Conservation (phyloP, 2,888 invertebrate genomes). For the Tiphia femorata region DNA sequence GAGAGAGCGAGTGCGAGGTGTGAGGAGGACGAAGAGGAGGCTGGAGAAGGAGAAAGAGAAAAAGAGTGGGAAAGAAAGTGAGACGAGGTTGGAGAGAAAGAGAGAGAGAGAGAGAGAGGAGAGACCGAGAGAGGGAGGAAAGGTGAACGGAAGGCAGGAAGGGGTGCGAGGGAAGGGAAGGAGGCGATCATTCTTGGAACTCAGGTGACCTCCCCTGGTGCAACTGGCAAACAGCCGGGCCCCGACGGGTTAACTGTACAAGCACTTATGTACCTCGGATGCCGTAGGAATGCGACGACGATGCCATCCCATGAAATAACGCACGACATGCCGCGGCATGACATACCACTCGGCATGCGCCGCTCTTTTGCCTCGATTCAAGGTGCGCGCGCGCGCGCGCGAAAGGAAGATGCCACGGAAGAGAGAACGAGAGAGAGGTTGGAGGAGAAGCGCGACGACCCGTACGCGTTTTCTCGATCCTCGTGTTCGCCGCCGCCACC, state of each 20-base stretch:
- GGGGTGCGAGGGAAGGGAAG: slow-evolving; percentile 12
- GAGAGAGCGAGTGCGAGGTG: too few relatives aligned
- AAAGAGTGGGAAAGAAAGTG: not conserved
- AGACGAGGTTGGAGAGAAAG: not conserved
- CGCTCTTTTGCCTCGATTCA: slow-evolving; percentile 8
- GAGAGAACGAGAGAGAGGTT: slow-evolving; percentile 10
- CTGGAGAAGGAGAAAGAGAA: slow-evolving; percentile 7
- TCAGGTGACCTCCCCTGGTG: slow-evolving; percentile 57
- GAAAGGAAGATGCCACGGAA: not conserved
- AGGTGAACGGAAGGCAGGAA: slow-evolving; percentile 20
- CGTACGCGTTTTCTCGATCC: not conserved
- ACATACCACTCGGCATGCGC: slow-evolving; percentile 39
- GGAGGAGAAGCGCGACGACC: not conserved
- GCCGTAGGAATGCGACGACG: slow-evolving; percentile 53
- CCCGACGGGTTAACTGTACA: slow-evolving; percentile 61
- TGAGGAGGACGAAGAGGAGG: not conserved
- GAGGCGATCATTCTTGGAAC: slow-evolving; percentile 53
- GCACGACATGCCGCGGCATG: slow-evolving; percentile 37
- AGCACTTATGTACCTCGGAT: slow-evolving; percentile 56
- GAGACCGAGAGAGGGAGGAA: slow-evolving; percentile 15
- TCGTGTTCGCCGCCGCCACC: too few relatives aligned
- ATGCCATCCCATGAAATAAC: slow-evolving; percentile 51
- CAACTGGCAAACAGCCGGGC: slow-evolving; percentile 49
- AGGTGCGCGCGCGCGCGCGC: slow-evolving; percentile 10
- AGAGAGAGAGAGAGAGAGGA: slow-evolving; percentile 4